Evolutionary conservation across 2,888 invertebrate genomes (phyloP), one percentile per base, ranked within the genome.

Genomic region (Ectemnius continuus): DNA sequence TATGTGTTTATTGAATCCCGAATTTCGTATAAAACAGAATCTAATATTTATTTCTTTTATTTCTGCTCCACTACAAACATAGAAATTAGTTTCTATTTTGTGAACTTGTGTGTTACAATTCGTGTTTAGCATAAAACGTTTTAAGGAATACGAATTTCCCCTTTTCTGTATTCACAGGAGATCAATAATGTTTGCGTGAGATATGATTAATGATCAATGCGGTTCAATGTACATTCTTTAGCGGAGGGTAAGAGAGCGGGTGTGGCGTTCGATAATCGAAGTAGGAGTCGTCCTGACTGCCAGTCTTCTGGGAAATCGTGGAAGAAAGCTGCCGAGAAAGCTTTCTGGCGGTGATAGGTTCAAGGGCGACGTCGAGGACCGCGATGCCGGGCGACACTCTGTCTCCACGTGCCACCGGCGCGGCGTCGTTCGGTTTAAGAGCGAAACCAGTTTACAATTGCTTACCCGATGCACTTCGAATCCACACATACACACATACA

Each of bases 271-370:
- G 73, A 74, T 67, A 69, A 82, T 82, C 74, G 75, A 72, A 62
- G 73, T 48, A 62, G 61, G n/a, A 57, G 45, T 67, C 78, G 72
- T 73, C 72, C 70, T 75, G 88, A 85, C 87, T 88, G 36, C 70
- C 86, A 87, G 85, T 86, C 88, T 87, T 87, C 80, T 76, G 78
- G 73, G 70, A 82, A 85, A 86, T 84, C 80, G 80, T 73, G 81
- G 80, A 82, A 85, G 76, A 76, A 13, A 58, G n/a, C 67, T 52
- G 57, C 46, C 68, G 63, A 66, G 46, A 61, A 74, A 78, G 70
- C 78, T 73, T 68, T 70, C 68, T 62, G 67, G 64, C 70, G 68
- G 77, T 11, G 36, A 36, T 79, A 84, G 86, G 88, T 88, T 88
- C 89, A 89, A 89, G 89, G 88, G 75, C 85, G 78, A 20, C 84